A percentile compares a stretch with the other conserved stretches of the same genome.
phyloP scores from a whole-genome alignment of 2,797 vertebrate genomes.

The Lagocephalus sceleratus region DNA sequence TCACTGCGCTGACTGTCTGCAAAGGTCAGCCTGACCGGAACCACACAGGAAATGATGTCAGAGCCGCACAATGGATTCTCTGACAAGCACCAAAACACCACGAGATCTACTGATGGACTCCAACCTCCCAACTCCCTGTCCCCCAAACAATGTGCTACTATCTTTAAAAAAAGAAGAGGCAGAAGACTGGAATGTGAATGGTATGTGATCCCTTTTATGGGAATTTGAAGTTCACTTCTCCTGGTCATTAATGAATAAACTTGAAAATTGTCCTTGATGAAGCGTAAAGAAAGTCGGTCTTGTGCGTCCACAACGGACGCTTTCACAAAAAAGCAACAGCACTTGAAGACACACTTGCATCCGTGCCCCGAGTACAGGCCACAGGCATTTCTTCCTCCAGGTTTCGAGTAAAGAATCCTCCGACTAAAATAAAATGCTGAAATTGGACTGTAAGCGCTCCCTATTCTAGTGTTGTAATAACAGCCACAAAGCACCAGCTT shows the following conservation, averaged over 20 bases:
- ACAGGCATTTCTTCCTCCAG: slow-evolving; percentile 28
- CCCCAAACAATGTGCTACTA: slow-evolving; percentile 23
- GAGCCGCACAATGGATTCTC: slow-evolving; percentile 27
- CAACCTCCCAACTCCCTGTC: slow-evolving; percentile 18
- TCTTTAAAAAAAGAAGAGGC: slow-evolving; percentile 2
- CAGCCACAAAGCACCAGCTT: no score
- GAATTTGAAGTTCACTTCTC: no score
- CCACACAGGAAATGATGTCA: slow-evolving; percentile 52
- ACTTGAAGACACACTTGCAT: slow-evolving; percentile 6
- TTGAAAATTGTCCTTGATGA: no score
- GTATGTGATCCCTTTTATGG: no score
- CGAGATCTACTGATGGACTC: slow-evolving; percentile 7
- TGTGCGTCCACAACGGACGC: no score
- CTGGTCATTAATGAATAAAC: no score
- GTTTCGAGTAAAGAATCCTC: slow-evolving; percentile 21
- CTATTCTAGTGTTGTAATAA: no score
- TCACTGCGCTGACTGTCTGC: slow-evolving; percentile 28
- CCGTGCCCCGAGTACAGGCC: slow-evolving; percentile 46
- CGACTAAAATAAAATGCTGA: slow-evolving; percentile 8
- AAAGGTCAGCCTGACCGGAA: slow-evolving; percentile 55
- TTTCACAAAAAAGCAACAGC: no score
- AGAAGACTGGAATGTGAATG: no score
- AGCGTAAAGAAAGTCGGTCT: no score
- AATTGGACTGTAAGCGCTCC: background rate
- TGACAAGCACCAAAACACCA: slow-evolving; percentile 26